These are phyloP conservation scores for Cheilosia impressa DNA, from an alignment of 2,888 invertebrate species.

Conservation along the genomic window DNA sequence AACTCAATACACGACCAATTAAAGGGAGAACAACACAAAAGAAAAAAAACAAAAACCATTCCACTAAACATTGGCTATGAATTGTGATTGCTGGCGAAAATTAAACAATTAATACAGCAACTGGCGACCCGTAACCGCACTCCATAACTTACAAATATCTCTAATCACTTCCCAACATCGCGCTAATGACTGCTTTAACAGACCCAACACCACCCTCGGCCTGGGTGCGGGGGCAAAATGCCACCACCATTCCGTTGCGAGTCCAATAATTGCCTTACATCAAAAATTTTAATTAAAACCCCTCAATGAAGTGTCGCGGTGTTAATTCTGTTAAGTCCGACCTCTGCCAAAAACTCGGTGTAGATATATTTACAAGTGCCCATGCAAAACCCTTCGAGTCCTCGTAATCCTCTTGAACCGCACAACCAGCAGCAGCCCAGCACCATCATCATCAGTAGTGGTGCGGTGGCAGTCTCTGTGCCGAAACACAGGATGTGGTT, in stretches of 20 bases:
- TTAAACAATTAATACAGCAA: constrained; percentile 69
- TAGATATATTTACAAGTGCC: constrained; percentile 35
- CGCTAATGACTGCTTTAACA: constrained; percentile 65
- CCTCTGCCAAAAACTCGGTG: constrained; percentile 60
- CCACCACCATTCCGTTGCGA: constrained; percentile 41
- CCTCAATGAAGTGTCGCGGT: constrained; percentile 75
- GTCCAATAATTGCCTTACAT: constrained; percentile 74
- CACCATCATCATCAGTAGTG: constrained; percentile 19
- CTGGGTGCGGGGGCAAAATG: constrained; percentile 24
- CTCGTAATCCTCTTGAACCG: constrained; percentile 72
- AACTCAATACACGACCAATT: constrained; percentile 42
- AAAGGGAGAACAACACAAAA: too few relatives aligned
- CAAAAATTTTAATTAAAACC: constrained; percentile 74
- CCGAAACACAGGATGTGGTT: constrained; percentile 74
- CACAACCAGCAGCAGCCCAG: constrained; percentile 44
- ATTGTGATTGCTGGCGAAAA: constrained; percentile 61
- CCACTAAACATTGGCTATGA: constrained; percentile 61
- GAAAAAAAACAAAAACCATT: neutral
- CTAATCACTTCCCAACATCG: constrained; percentile 71
- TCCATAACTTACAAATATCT: constrained; percentile 68
- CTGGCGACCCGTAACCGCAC: constrained; percentile 51
- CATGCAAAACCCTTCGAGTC: constrained; percentile 67
- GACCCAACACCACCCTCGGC: constrained; percentile 8
- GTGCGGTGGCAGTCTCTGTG: neutral
- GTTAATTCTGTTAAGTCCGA: constrained; percentile 75